Percentiles rank a stretch among this genome's conserved stretches.
Evolutionary conservation across 2,113 vertebrate genomes (phyloP).

Genomic region (Drymodes brunneopygia): DNA sequence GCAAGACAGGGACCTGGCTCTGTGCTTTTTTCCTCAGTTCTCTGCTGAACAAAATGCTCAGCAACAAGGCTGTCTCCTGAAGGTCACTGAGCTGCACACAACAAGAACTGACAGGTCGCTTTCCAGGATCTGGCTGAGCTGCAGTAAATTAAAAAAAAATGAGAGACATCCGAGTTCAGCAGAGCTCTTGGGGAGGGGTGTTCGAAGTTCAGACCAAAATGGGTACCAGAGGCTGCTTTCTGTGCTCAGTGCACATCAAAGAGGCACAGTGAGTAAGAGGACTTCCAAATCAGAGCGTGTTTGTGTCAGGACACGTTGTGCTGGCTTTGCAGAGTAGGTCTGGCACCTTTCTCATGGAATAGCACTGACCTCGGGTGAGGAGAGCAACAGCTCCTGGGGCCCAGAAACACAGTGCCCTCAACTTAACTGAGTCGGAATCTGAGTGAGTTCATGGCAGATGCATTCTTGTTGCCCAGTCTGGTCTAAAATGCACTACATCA

Average conservation of each 20-base stretch:
- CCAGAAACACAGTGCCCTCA: neutral
- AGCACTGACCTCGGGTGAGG: neutral
- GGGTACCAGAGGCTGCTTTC: neutral
- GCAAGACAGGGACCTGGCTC: neutral
- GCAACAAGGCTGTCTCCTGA: neutral
- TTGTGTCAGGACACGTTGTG: neutral
- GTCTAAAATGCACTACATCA: neutral
- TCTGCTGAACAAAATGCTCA: neutral
- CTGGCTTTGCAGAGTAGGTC: neutral
- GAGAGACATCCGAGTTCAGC: neutral
- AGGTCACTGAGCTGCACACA: neutral
- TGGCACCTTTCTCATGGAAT: neutral
- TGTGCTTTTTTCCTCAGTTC: neutral
- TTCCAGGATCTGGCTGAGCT: neutral
- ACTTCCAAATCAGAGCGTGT: neutral
- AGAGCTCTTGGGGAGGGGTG: neutral
- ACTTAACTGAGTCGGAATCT: neutral
- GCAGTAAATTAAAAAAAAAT: neutral
- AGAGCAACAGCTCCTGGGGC: neutral
- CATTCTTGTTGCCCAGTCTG: neutral
- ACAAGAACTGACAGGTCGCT: constrained; percentile 3
- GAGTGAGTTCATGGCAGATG: neutral
- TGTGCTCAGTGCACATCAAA: neutral
- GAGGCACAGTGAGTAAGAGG: neutral
- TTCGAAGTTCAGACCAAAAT: neutral